These are phyloP conservation scores for Gila orcuttii DNA, from an alignment of 2,113 vertebrate species.

Conservation along the genomic window DNA sequence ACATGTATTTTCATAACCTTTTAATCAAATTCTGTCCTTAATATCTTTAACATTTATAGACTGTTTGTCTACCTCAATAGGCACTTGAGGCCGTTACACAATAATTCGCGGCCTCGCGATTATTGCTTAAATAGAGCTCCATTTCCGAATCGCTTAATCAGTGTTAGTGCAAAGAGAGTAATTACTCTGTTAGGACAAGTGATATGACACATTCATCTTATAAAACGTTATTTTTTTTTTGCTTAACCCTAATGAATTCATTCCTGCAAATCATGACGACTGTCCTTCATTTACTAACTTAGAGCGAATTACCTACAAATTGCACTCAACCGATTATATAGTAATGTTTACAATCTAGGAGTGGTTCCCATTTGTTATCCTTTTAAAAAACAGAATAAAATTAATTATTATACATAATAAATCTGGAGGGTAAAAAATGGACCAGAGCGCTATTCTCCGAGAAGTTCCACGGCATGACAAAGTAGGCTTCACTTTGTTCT, in stretches of 20 bases:
- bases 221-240: background rate
- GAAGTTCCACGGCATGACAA: background rate
- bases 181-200: background rate
- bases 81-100: background rate
- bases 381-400: background rate
- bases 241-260: background rate
- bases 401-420: background rate
- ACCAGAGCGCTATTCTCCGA: background rate
- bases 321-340: background rate
- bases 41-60: background rate
- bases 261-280: background rate
- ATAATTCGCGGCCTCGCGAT: background rate
- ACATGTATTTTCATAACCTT: background rate
- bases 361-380: background rate
- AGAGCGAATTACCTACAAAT: background rate
- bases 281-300: background rate
- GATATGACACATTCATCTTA: background rate
- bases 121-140: constrained; percentile 10
- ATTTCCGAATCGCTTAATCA: background rate
- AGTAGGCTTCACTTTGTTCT: constrained; percentile 27
- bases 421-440: background rate
- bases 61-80: background rate
- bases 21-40: background rate
- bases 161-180: constrained; percentile 52
- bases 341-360: background rate